Base-by-base conservation (phyloP, 2,113 vertebrate species). In the Helogale parvula region DNA sequence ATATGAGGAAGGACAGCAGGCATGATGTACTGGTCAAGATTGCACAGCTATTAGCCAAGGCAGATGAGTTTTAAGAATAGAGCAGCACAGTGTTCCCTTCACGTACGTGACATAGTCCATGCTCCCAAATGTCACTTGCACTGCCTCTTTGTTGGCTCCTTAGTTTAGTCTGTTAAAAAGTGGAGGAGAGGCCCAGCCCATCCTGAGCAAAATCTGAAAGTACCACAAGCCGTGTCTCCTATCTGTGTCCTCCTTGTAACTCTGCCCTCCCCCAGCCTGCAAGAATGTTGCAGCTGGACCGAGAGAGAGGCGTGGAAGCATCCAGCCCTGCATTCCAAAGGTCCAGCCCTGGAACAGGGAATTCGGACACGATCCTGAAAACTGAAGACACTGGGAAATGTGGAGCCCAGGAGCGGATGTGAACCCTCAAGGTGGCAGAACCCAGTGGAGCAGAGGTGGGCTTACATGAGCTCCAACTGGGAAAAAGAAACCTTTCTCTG, bases 1-100 rank as follows among this genome's bases (percentile, higher is more conserved):
- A 79, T n/a, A 29, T 4, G 69, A 82, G 76, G 29, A 23, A 74
- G 80, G 74, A 57, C 11, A 92, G 47, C 65, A 54, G 33, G 87
- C 5, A 21, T 54, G 63, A 90, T 35, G 41, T 2, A 35, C n/a
- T 83, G 80, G 41, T 72, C 80, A 45, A 17, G 12, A 71, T 12
- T 21, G 47, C 47, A 84, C 17, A 83, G 38, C 63, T 79, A 5
- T 80, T 7, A 35, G 38, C 77, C 79, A 68, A 72, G 50, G 41
- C 57, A 81, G 87, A 82, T 31, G 31, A 16, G 38, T 86, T 87
- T 72, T 68, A 76, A 91, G 87, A 90, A 63, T 15, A 45, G 38
- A 88, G 57, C 45, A 47, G 45, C 19, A 33, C 8, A 6, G 7
- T 29, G 57, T 45, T 66, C 38, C 35, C 25, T 79, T 65, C 29